Percentiles rank a stretch among this genome's conserved stretches.
phyloP scores from a whole-genome alignment of 2,113 vertebrate species.

The Psilopsiagon aymara region DNA sequence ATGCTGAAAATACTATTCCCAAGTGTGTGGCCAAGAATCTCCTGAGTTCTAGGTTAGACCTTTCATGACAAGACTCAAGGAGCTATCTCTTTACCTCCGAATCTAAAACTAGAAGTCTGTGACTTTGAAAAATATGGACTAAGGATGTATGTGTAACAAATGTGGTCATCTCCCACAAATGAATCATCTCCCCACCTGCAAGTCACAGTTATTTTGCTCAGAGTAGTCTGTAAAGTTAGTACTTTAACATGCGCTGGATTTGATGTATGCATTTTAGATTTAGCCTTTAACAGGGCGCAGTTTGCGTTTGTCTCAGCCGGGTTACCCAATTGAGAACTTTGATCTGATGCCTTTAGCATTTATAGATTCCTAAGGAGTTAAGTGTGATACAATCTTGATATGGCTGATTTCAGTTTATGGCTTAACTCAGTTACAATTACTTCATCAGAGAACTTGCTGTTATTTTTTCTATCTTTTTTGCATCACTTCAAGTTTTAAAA shows the following conservation, averaged over 20 bases:
- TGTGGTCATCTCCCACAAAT: background rate
- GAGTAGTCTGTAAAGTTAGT: background rate
- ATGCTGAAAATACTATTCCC: background rate
- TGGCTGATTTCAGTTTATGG: background rate
- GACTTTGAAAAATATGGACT: background rate
- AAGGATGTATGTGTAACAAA: background rate
- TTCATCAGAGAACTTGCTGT: background rate
- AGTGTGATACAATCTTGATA: background rate
- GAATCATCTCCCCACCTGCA: background rate
- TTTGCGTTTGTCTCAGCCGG: background rate
- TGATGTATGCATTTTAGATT: background rate
- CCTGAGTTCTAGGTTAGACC: background rate
- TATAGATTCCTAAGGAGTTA: background rate
- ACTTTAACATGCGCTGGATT: background rate
- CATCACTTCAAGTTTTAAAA: background rate
- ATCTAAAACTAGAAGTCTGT: background rate
- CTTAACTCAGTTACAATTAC: background rate
- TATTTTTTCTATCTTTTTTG: background rate
- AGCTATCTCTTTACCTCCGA: background rate
- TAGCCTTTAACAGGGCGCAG: background rate
- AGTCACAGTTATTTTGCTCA: background rate
- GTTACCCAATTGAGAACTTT: background rate
- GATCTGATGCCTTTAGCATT: background rate
- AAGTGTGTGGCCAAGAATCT: background rate
- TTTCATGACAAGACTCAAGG: background rate